Evolutionary conservation across 2,888 invertebrate genomes (phyloP), one percentile per base, ranked within the genome.

Genomic region (Himalopsyche anomala): DNA sequence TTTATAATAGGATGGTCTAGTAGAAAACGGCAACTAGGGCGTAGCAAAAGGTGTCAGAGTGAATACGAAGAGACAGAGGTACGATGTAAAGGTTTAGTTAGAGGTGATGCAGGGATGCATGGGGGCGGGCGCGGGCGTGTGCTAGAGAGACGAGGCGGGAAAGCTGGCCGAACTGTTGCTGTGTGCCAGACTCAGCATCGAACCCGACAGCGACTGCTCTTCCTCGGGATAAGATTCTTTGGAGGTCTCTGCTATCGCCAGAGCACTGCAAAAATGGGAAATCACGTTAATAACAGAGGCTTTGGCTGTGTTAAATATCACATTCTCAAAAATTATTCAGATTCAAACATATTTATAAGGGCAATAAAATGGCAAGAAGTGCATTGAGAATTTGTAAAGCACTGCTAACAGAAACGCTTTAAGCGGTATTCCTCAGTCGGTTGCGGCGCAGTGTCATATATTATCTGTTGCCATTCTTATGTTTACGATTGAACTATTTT

Each of bases 111-210:
- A 42, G 55, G 82, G 82, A 80, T 82, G 85, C 54, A 79, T 80
- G 36, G 38, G 54, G 83, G 80, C 80, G 82, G 45, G 45, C 40
- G n/a, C 62, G 55, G 40, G 80, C 42, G 80, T 19, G 85, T 84
- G 85, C 93, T 95, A 95, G 91, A 95, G 95, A 92, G 95, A 96
- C 92, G 96, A 96, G 91, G 97, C 96, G 90, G 97, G 97, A 93
- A 97, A 97, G 93, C 97, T 97, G 91, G 97, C 97, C 90, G 98
- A 97, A 93, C 98, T 98, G 94, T 97, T 97, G 94, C 97, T 98
- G 94, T 98, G 97, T 89, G 98, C 98, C 92, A 99, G 95, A 93
- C 98, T 98, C 91, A 97, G 94, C 96, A 98, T 97, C 90, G 98
- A 98, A 90, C 98, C 98, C 87, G 98, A 98, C 90, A 98, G 95